These are phyloP conservation scores for Naja naja DNA, from an alignment of 2,113 vertebrate species.

Conservation along the genomic window DNA sequence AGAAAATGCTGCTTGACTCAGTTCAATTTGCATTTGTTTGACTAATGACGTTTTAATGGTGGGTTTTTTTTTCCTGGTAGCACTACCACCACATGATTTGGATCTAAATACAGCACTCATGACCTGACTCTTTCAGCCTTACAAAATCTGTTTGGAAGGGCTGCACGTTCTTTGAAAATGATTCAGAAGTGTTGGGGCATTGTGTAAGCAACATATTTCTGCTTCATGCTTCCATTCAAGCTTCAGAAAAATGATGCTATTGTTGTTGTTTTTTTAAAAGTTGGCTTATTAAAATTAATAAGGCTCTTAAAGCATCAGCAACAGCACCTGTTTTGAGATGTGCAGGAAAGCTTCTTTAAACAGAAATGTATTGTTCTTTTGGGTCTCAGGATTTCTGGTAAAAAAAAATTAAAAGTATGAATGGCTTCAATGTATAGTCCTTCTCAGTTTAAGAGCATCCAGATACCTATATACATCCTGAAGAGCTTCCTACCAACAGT, in stretches of 20 bases:
- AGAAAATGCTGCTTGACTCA: background rate
- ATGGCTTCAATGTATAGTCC: background rate
- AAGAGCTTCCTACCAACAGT: background rate
- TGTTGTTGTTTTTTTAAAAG: background rate
- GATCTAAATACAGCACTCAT: background rate
- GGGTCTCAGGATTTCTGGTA: background rate
- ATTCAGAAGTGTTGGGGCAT: background rate
- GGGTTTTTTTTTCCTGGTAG: background rate
- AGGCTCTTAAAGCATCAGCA: background rate
- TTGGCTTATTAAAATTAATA: background rate
- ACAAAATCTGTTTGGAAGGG: background rate
- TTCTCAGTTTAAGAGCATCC: background rate
- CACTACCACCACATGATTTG: background rate
- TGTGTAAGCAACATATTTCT: background rate
- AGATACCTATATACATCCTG: background rate
- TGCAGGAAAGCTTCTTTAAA: background rate
- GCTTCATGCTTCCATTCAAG: background rate
- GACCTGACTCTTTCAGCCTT: background rate
- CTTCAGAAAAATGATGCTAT: background rate
- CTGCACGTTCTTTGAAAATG: background rate
- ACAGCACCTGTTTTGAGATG: background rate
- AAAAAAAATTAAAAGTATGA: background rate
- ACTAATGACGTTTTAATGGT: background rate
- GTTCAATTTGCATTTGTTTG: background rate
- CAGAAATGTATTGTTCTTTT: background rate